Percentiles rank a stretch among this genome's conserved stretches.
phyloP scores from a whole-genome alignment of 2,113 vertebrate species.

The Falcunculus frontatus region DNA sequence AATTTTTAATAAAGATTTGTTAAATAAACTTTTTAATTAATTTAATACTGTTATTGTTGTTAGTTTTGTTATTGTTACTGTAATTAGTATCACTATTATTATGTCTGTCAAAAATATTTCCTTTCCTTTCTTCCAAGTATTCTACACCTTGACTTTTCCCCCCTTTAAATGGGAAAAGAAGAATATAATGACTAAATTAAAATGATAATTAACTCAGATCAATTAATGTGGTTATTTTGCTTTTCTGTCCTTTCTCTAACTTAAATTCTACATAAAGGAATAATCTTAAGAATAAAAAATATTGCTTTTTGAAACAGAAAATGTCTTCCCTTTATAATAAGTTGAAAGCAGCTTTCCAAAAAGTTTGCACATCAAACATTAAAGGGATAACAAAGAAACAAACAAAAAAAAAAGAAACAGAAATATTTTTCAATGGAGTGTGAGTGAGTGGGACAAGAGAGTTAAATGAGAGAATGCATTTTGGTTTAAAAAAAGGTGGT shows the following conservation, averaged over 20 bases:
- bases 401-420: accelerated
- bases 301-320: background rate
- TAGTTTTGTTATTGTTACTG: background rate
- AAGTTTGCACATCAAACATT: background rate
- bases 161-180: background rate
- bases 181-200: background rate
- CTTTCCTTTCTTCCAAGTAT: background rate
- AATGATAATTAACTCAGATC: background rate
- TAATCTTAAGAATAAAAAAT: background rate
- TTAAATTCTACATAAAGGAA: background rate
- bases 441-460: background rate
- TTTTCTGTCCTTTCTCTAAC: background rate
- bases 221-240: background rate
- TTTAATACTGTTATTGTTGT: background rate
- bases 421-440: background rate
- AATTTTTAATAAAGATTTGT: background rate
- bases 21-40: background rate
- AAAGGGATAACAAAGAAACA: background rate
- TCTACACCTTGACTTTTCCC: background rate
- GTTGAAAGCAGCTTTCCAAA: background rate
- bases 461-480: background rate
- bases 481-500: background rate
- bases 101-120: background rate
- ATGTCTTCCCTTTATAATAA: background rate
- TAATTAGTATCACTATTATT: background rate